Base-by-base conservation (phyloP, 2,113 vertebrate species). In the Phaethon lepturus region DNA sequence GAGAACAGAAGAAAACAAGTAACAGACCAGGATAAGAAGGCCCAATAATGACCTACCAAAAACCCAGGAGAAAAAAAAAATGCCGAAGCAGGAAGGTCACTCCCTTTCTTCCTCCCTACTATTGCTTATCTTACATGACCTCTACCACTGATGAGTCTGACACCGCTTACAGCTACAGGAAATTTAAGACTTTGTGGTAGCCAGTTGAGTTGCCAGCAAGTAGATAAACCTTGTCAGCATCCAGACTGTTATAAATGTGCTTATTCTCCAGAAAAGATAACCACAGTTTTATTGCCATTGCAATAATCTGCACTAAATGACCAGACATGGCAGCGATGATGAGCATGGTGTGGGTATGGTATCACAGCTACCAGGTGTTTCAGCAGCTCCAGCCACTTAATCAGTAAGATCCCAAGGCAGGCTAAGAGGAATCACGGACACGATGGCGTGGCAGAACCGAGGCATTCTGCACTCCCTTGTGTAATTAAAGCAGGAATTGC, bases 251-350 rank as follows among this genome's bases (percentile, higher is more conserved):
- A 53, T 2, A 64, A 68, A 45, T 29, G 17, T 50, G 24, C 55
- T 86, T 88, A 40, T 33, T 68, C 8, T 86, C 58, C 58, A 85
- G 56, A 64, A 89, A 75, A 76, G 26, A 81, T 23, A 86, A 49
- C 26, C 53, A 52, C 4, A 26, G 28, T 38, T 80, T 66, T 83
- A 92, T 4, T 88, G 55, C n/a, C 47, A 74, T 10, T 83, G 59
- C 60, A 89, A 35, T 29, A 60, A 75, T 17, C 52, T 53, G 73
- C 44, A 45, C 66, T 68, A 50, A 64, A 66, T 11, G 13, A 40
- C n/a, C 75, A 71, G 45, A 59, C 13, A n/a, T 0, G 0, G 44
- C 42, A 77, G 31, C 0, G 6, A 69, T 1, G 3, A 52, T 17
- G 59, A 89, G 58, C 35, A 4, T 1, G 14, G 40, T 45, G 20